Percentiles rank a stretch among this genome's conserved stretches.
These are phyloP conservation scores for Psammodynastes pulverulentus DNA, from an alignment of 2,113 vertebrate species.

Conservation along the genomic window DNA sequence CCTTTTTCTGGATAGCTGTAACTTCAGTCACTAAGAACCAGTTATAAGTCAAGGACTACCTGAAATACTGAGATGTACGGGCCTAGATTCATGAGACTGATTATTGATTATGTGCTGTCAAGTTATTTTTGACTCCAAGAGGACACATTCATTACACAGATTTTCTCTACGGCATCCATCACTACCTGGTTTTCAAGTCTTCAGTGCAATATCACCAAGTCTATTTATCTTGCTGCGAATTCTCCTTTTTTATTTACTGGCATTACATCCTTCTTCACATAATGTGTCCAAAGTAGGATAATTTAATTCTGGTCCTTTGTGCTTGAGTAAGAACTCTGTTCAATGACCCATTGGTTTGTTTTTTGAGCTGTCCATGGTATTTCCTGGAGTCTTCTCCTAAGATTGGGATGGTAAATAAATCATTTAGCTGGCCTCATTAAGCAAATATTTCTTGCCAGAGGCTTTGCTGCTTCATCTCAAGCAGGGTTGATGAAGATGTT, in stretches of 20 bases:
- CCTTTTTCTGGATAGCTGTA: neutral
- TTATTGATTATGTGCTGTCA: neutral
- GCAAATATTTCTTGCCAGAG: conserved; percentile 44
- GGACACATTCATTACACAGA: neutral
- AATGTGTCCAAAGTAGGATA: neutral
- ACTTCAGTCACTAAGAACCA: neutral
- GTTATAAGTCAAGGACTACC: neutral
- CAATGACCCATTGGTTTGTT: neutral
- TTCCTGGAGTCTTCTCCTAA: neutral
- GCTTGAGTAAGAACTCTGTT: neutral
- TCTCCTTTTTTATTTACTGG: neutral
- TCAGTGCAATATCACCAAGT: neutral
- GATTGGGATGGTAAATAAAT: conserved; percentile 43
- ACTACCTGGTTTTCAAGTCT: neutral
- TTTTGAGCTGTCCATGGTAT: neutral
- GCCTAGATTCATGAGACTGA: neutral
- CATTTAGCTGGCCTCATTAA: conserved; percentile 51
- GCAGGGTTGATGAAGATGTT: conserved; percentile 1
- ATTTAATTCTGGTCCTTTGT: neutral
- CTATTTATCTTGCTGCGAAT: neutral
- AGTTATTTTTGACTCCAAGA: neutral
- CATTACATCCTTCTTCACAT: neutral
- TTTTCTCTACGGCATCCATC: neutral
- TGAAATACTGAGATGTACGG: neutral
- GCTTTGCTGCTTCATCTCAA: conserved; percentile 17